Evolutionary conservation across 2,797 vertebrate genomes (phyloP), one percentile per base, ranked within the genome.

Genomic region (Danio aesculapii): DNA sequence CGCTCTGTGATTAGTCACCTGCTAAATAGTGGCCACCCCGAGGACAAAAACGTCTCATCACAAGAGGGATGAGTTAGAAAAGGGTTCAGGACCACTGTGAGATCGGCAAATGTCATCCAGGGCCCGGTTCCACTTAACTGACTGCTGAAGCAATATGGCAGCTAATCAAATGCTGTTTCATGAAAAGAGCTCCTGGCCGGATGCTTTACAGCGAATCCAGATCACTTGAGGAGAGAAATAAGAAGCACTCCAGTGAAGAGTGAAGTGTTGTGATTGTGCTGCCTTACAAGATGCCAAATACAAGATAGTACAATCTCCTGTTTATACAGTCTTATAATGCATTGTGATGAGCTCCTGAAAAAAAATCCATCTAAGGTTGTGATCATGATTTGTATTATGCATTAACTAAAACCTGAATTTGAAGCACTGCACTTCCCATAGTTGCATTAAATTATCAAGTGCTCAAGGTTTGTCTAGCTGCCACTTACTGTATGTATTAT

Each of bases 121-220:
- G 53, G 43, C 12, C 44, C 41, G 4, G 50, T 55, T 85, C 43
- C 46, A 67, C 67, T 70, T 52, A 17, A 67, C 52, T 71, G 58
- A 55, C 21, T 17, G 0, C 63, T 59, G 55, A 10, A 79, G 69
- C 39, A n/a, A 57, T 41, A 58, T 66, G 53, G 46, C 70, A 79
- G 59, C 66, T 72, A 79, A 76, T 71, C 39, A 75, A 76, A 84
- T n/a, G 39, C 47, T 75, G 13, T 46, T 75, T 55, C 66, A 59
- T 74, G 49, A 79, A 62, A 50, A 47, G 8, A 79, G 63, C 12
- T 46, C 44, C 68, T 62, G 63, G 10, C n/a, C 7, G 39, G 41
- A 21, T 78, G 53, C 10, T 50, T 49, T 41, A 44, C 16, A 44
- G 59, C 21, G 8, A 10, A 16, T 41, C 49, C 21, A 47, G 53